phyloP scores from a whole-genome alignment of 1,140 invertebrate species.

The Brachionus plicatilis region DNA sequence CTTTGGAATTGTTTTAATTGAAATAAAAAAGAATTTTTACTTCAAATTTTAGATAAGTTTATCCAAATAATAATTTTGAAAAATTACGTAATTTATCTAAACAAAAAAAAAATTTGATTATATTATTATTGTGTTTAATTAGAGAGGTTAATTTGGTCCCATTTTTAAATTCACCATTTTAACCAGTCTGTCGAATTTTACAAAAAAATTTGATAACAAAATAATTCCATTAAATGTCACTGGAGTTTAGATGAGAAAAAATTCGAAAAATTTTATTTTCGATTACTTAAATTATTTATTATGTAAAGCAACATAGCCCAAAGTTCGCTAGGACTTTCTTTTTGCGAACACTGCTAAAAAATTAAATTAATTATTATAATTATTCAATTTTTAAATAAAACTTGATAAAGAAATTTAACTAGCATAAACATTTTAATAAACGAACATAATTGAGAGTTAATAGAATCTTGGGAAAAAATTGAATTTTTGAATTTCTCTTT shows the following conservation, averaged over 20 bases:
- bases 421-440: neutral
- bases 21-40: neutral
- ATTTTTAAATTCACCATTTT: neutral
- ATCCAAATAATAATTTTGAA: neutral
- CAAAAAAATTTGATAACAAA: neutral
- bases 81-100: neutral
- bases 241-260: neutral
- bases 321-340: neutral
- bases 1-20: no score
- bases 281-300: neutral
- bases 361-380: neutral
- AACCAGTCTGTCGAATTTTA: neutral
- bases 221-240: neutral
- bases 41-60: neutral
- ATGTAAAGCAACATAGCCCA: neutral
- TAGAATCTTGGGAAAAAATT: no score
- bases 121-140: neutral
- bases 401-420: neutral
- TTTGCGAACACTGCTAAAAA: no score
- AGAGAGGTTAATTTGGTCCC: neutral
- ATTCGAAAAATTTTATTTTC: no score
- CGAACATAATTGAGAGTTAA: neutral
- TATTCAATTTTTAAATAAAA: neutral
- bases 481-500: no score
- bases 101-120: neutral